Evolutionary conservation across 2,888 invertebrate species (phyloP).

Genomic region (Chesias legatella): DNA sequence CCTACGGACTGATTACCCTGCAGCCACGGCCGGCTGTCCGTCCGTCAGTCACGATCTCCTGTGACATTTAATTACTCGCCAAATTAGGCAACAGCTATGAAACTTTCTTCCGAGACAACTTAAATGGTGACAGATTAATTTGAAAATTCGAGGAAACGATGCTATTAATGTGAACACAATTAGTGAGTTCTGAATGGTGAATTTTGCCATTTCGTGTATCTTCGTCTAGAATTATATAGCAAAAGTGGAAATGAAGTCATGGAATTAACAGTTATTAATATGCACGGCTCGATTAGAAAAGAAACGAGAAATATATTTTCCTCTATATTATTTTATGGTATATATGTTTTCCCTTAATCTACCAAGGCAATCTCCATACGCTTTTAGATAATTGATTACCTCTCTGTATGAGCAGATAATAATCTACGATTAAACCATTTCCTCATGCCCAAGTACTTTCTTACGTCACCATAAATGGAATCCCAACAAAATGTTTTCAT

Average conservation of each 20-base stretch:
- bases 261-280: no score
- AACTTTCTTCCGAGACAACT: conserved; percentile 37
- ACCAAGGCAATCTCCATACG: no score
- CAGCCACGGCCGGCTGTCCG: conserved; percentile 25
- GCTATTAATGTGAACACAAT: neutral
- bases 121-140: conserved; percentile 26
- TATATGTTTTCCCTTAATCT: no score
- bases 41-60: conserved; percentile 41
- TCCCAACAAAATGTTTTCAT: conserved; percentile 46
- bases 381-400: neutral
- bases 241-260: no score
- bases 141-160: conserved; percentile 11
- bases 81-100: conserved; percentile 50
- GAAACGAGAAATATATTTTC: no score
- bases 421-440: conserved; percentile 10
- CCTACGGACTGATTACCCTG: neutral
- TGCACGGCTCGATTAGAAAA: no score
- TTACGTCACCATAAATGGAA: conserved; percentile 30
- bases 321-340: no score
- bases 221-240: no score
- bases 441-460: conserved; percentile 4
- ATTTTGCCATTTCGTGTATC: no score
- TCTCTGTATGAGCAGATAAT: conserved; percentile 18
- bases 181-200: no score
- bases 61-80: conserved; percentile 62